Evolutionary conservation across 1,140 invertebrate genomes (phyloP).

Genomic region (Venustaconcha ellipsiformis): DNA sequence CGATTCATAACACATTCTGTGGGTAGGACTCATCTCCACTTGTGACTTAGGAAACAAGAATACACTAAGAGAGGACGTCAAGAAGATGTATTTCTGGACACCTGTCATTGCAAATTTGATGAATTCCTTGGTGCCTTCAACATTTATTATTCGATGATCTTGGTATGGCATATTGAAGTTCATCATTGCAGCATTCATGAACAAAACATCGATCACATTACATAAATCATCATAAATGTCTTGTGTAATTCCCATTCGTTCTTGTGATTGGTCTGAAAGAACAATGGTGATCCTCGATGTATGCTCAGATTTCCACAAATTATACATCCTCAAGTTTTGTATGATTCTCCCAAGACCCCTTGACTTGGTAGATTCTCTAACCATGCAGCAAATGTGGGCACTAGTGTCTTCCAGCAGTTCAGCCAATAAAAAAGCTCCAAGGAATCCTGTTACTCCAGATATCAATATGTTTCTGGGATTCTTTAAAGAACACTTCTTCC

Average conservation of each 20-base stretch:
- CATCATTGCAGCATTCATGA: slow-evolving; percentile 52
- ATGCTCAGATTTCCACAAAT: slow-evolving; percentile 45
- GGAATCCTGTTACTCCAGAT: slow-evolving; percentile 50
- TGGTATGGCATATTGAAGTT: slow-evolving; percentile 50
- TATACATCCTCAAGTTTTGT: slow-evolving; percentile 44
- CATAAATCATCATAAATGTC: slow-evolving; percentile 42
- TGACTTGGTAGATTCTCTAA: slow-evolving; percentile 42
- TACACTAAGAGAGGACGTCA: slow-evolving; percentile 45
- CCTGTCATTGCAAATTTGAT: slow-evolving; percentile 44
- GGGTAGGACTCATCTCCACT: not conserved
- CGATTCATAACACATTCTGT: slow-evolving; percentile 27
- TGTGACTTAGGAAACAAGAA: slow-evolving; percentile 42
- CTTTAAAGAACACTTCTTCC: slow-evolving; percentile 12
- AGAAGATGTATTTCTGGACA: slow-evolving; percentile 44
- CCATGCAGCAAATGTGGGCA: slow-evolving; percentile 48
- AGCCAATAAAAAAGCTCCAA: slow-evolving; percentile 44
- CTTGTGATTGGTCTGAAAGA: slow-evolving; percentile 42
- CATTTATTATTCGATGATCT: slow-evolving; percentile 47
- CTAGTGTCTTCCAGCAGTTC: slow-evolving; percentile 46
- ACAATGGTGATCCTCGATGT: slow-evolving; percentile 39
- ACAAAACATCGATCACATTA: slow-evolving; percentile 42
- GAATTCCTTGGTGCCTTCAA: slow-evolving; percentile 46
- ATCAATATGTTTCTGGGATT: slow-evolving; percentile 43
- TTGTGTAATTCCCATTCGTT: slow-evolving; percentile 41
- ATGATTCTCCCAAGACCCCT: slow-evolving; percentile 41